phyloP scores from a whole-genome alignment of 2,888 invertebrate species.

The Branchellion lobata region DNA sequence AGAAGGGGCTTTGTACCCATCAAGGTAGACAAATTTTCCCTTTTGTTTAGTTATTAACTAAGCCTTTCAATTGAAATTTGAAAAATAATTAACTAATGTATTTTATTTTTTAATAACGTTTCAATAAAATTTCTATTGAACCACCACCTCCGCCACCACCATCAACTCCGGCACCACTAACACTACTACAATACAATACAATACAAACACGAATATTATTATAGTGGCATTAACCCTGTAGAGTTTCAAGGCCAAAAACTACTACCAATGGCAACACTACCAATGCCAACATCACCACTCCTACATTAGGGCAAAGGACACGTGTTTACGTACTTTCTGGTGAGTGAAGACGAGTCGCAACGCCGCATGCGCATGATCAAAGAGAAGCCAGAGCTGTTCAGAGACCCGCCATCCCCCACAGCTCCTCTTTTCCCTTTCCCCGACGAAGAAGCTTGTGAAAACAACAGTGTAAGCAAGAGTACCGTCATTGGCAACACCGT shows the following conservation, averaged over 20 bases:
- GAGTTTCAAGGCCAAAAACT: too few relatives aligned
- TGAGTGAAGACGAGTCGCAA: constrained; percentile 55
- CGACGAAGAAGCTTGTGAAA: constrained; percentile 9
- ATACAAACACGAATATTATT: too few relatives aligned
- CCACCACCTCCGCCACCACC: too few relatives aligned
- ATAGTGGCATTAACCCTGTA: too few relatives aligned
- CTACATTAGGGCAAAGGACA: constrained; percentile 64
- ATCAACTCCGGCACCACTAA: too few relatives aligned
- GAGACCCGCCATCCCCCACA: background rate
- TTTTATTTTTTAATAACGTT: background rate
- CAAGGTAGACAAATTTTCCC: constrained; percentile 58
- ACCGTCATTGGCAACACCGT: background rate
- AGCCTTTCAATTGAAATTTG: background rate
- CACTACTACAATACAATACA: too few relatives aligned
- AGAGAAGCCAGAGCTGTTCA: constrained; percentile 46
- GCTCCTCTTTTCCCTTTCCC: constrained; percentile 9
- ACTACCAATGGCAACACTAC: too few relatives aligned
- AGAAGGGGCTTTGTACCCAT: constrained; percentile 62
- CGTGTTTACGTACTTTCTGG: constrained; percentile 62
- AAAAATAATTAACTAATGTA: background rate
- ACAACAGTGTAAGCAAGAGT: too few relatives aligned
- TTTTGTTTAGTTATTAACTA: background rate
- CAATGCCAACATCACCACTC: too few relatives aligned
- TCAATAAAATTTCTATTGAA: too few relatives aligned
- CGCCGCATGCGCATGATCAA: constrained; percentile 48